Evolutionary conservation across 1,140 invertebrate genomes (phyloP).

Genomic region (Drosophila teissieri): DNA sequence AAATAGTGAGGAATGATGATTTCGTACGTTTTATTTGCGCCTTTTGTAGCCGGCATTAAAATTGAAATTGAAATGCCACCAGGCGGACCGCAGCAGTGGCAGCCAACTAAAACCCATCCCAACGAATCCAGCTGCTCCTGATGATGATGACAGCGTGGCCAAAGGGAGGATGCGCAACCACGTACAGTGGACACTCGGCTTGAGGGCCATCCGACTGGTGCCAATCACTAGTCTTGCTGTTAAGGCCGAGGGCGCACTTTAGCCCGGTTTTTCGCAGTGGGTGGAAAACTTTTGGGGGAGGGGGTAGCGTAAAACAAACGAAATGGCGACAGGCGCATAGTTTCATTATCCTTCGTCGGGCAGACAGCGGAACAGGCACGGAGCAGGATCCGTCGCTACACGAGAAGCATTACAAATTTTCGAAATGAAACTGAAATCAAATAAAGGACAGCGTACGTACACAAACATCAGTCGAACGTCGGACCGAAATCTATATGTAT

Average conservation of each 20-base stretch:
- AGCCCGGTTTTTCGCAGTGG: background rate
- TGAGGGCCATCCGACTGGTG: background rate
- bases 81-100: conserved; percentile 61
- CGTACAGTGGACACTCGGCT: conserved; percentile 46
- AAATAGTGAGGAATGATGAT: conserved; percentile 58
- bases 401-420: conserved; percentile 79
- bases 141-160: conserved; percentile 61
- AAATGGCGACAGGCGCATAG: conserved; percentile 70
- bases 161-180: conserved; percentile 35
- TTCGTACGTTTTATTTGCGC: conserved; percentile 69
- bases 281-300: background rate
- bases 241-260: conserved; percentile 11
- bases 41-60: conserved; percentile 73
- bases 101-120: conserved; percentile 7
- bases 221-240: background rate
- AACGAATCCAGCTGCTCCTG: conserved; percentile 16
- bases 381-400: conserved; percentile 64
- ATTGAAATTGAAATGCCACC: conserved; percentile 80
- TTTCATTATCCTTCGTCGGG: conserved; percentile 72
- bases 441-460: conserved; percentile 61
- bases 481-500: conserved; percentile 21
- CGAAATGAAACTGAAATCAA: conserved; percentile 82
- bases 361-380: conserved; percentile 52
- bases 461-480: conserved; percentile 31
- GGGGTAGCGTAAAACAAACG: conserved; percentile 65